Base-by-base conservation (phyloP, 1,140 invertebrate genomes). In the Monomorium pharaonis region DNA sequence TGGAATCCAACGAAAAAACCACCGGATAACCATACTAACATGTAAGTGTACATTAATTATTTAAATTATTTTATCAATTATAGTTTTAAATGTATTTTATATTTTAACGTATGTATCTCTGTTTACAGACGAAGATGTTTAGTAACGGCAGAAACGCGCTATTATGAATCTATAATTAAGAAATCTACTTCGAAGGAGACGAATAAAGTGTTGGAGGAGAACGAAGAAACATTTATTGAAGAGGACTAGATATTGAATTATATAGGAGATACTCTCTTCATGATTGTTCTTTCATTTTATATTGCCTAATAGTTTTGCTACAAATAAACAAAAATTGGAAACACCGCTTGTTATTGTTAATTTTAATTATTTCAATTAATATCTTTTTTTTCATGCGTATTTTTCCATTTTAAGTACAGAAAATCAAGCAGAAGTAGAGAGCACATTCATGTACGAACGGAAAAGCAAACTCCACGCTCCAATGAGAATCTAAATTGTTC, bases 1-100 rank as follows among this genome's bases (percentile, higher is more conserved):
- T 97, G 97, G 97, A 97, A 97, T 95, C 97, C 97, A 62, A 96
- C 97, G 1, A 96, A 95, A 87, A 97, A 96, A 76, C 96, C 96
- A 51, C 94, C 89, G 63, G 95, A 93, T 51, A 80, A 93, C 27
- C 89, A 93, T 60, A 88, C 90, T 60, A 76, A 92, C 70, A 69
- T 91, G 94, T 94, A 91, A 91, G 21, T 33, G 72, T 63, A 72
- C 33, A 51, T 70, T 62, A 85, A 78, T 62, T 78, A 78, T 77
- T 72, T 84, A 60, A 42, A 81, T 86, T n/a, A 47, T 77, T 84
- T 70, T 70, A 63, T 24, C 51, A 9, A 65, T 33, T 62, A n/a
- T 63, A 42, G 69, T 21, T n/a, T n/a, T 60, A 18, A 63, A 30
- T 63, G 9, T 21, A 65, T 42, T 42, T 42, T 65, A 63, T 65